Percentiles rank a stretch among this genome's conserved stretches.
These are phyloP conservation scores for Rhagologus leucostigma DNA, from an alignment of 2,113 vertebrate genomes.

Conservation along the genomic window DNA sequence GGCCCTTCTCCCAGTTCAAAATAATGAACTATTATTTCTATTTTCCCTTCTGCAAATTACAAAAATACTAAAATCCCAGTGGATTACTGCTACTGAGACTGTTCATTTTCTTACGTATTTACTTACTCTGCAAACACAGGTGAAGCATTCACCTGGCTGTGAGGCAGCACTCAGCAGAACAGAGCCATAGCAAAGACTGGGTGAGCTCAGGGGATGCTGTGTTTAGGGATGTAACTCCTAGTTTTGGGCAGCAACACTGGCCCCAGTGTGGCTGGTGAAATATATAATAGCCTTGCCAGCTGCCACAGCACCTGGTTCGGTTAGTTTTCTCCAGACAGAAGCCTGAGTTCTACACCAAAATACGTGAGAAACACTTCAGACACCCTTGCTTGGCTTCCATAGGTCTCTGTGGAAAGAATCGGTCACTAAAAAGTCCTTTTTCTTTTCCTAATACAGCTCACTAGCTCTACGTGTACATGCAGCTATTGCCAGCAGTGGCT, in stretches of 20 bases:
- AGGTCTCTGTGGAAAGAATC: neutral
- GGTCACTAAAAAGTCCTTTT: neutral
- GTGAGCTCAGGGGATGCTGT: neutral
- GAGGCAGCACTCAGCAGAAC: neutral
- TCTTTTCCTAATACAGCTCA: neutral
- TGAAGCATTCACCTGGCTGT: neutral
- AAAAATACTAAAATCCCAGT: neutral
- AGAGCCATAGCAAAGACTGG: rapidly evolving
- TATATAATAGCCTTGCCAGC: neutral
- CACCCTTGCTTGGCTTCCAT: neutral
- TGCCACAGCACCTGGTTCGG: neutral
- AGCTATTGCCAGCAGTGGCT: neutral
- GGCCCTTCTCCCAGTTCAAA: neutral
- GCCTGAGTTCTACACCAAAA: neutral
- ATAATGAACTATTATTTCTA: neutral
- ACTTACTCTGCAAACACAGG: neutral
- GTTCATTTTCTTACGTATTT: neutral
- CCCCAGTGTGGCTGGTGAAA: neutral
- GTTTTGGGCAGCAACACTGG: neutral
- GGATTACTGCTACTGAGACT: neutral
- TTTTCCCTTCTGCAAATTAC: neutral
- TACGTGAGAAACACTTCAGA: rapidly evolving
- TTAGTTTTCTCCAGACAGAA: neutral
- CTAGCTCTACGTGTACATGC: neutral
- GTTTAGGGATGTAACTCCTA: neutral